Evolutionary conservation across 2,888 invertebrate species (phyloP).

Genomic region (Ophioninae sp.): DNA sequence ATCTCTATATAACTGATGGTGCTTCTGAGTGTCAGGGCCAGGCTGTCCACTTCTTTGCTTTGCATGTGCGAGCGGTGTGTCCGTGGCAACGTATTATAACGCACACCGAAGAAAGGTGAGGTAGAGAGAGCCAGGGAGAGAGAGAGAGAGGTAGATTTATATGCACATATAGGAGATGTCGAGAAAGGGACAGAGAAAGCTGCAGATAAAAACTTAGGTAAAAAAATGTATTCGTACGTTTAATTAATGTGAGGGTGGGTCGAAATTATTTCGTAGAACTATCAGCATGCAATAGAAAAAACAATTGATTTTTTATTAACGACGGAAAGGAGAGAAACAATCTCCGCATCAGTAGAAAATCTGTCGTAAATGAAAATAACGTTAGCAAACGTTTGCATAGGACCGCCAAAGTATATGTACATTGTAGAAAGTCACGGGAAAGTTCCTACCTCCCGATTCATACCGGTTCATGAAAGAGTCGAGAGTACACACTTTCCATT

Average conservation of each 20-base stretch:
- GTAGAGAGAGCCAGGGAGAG: constrained; percentile 8
- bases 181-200: constrained; percentile 9
- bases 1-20: constrained; percentile 79
- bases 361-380: not conserved
- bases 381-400: not conserved
- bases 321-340: not conserved
- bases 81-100: constrained; percentile 41
- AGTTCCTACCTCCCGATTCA: not conserved
- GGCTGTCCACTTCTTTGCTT: constrained; percentile 78
- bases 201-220: too few species aligned
- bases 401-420: not conserved
- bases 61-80: constrained; percentile 60
- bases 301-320: not conserved
- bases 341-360: not conserved
- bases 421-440: not conserved
- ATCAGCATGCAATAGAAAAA: not conserved
- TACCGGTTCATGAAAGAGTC: too few species aligned
- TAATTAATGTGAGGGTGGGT: too few species aligned
- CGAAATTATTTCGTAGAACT: too few species aligned
- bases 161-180: not conserved
- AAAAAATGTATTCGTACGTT: too few species aligned
- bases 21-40: constrained; percentile 79
- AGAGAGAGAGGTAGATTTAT: constrained; percentile 5
- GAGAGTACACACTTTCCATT: too few species aligned
- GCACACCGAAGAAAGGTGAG: constrained; percentile 46